Conservation (phyloP, 2,888 invertebrate species). For the Drosophila austrosaltans region DNA sequence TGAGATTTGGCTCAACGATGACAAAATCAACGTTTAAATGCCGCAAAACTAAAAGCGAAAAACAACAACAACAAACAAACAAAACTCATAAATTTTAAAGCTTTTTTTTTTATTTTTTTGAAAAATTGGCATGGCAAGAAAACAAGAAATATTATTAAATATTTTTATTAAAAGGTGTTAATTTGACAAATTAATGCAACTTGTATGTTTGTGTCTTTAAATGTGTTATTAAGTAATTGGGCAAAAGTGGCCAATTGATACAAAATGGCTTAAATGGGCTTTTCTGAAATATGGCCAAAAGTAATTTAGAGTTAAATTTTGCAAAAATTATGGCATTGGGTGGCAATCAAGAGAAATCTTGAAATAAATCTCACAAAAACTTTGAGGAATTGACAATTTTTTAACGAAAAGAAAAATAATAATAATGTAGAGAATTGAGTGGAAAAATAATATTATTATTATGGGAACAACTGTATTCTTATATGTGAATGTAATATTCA, state of each 20-base stretch:
- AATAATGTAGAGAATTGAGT: too few species aligned
- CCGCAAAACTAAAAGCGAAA: slow-evolving; percentile 46
- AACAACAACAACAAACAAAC: slow-evolving; percentile 30
- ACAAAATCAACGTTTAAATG: slow-evolving; percentile 49
- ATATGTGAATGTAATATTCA: too few species aligned
- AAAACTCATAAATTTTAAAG: slow-evolving; percentile 62
- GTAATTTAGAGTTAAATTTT: not conserved
- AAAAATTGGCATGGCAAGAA: slow-evolving; percentile 54
- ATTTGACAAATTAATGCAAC: slow-evolving; percentile 73
- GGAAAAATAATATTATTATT: too few species aligned
- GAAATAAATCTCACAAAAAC: not conserved
- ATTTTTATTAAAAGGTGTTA: slow-evolving; percentile 70
- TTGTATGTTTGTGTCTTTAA: slow-evolving; percentile 12
- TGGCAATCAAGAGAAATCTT: not conserved
- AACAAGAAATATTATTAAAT: slow-evolving; percentile 56
- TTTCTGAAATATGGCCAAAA: slow-evolving; percentile 1
- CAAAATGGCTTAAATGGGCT: slow-evolving; percentile 34
- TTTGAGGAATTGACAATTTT: not conserved
- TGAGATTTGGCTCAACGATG: slow-evolving; percentile 49
- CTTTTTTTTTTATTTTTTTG: slow-evolving; percentile 48
- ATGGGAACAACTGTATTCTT: too few species aligned
- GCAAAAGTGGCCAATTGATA: slow-evolving; percentile 30
- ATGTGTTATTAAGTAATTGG: slow-evolving; percentile 30
- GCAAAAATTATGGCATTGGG: slow-evolving; percentile 18
- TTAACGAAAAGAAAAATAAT: not conserved